These are phyloP conservation scores for Dastarcus helophoroides DNA, from an alignment of 2,888 invertebrate species.

Conservation along the genomic window DNA sequence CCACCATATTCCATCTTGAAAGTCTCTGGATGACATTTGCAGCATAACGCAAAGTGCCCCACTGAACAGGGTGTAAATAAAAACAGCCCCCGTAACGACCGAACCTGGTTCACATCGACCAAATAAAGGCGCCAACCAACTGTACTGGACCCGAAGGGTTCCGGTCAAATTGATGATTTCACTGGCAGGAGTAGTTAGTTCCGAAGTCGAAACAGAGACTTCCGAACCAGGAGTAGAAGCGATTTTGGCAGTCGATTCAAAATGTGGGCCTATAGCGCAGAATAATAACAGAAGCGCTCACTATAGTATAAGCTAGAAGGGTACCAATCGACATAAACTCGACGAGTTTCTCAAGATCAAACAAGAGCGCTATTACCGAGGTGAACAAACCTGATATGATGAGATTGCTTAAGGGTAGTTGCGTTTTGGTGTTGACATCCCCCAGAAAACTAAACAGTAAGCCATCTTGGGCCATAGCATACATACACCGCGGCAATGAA, in stretches of 20 bases:
- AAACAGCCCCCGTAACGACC: conserved; percentile 60
- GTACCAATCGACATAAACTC: conserved; percentile 94
- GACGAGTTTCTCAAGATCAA: conserved; percentile 80
- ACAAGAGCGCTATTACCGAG: conserved; percentile 68
- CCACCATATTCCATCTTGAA: conserved; percentile 53
- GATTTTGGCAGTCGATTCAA: conserved; percentile 11
- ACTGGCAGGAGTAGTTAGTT: conserved; percentile 31
- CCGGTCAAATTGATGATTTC: conserved; percentile 52
- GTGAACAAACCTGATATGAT: conserved; percentile 66
- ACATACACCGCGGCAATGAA: conserved; percentile 70
- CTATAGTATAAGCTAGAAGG: conserved; percentile 79
- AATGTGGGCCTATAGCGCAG: conserved; percentile 48
- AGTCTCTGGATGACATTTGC: conserved; percentile 43
- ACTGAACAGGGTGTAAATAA: conserved; percentile 54
- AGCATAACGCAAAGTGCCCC: conserved; percentile 59
- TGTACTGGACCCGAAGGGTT: conserved; percentile 57
- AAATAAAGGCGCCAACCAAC: conserved; percentile 60
- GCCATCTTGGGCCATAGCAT: conserved; percentile 86
- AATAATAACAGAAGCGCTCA: conserved; percentile 81
- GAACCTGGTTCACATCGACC: conserved; percentile 67
- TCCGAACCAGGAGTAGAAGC: conserved; percentile 31
- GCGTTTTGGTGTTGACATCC: conserved; percentile 64
- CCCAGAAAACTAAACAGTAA: conserved; percentile 71
- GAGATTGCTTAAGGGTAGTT: conserved; percentile 67
- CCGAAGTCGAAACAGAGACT: conserved; percentile 31